Evolutionary conservation across 2,797 vertebrate genomes (phyloP).

Genomic region (Myripristis jacobus): DNA sequence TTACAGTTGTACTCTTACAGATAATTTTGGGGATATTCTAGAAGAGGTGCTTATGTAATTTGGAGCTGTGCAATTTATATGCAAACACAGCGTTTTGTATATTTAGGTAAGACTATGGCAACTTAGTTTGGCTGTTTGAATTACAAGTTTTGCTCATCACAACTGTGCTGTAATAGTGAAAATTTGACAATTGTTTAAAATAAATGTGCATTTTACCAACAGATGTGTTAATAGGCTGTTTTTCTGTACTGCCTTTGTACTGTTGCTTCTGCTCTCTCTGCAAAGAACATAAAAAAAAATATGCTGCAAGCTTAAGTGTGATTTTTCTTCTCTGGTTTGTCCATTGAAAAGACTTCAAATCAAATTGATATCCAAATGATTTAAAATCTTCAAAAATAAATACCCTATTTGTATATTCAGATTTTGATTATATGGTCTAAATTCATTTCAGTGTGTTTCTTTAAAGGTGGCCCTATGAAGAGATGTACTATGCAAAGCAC

Average conservation of each 20-base stretch:
- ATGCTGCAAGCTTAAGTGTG: not conserved
- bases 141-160: not conserved
- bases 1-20: not conserved
- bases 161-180: not conserved
- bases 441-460: no score
- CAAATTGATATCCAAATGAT: no score
- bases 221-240: not conserved
- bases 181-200: not conserved
- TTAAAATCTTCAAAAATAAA: no score
- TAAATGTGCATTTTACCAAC: accelerated
- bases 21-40: not conserved
- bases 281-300: conserved; percentile 43
- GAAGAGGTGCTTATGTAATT: not conserved
- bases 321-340: not conserved
- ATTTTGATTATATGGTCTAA: no score
- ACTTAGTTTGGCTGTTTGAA: not conserved
- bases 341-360: no score
- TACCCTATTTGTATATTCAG: no score
- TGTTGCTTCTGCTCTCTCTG: conserved; percentile 13
- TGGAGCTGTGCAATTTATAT: not conserved
- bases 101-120: not conserved
- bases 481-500: no score
- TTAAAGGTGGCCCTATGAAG: no score
- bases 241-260: not conserved
- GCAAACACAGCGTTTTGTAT: not conserved